Conservation (phyloP, 2,888 invertebrate species). For the Habroteleia sp. region DNA sequence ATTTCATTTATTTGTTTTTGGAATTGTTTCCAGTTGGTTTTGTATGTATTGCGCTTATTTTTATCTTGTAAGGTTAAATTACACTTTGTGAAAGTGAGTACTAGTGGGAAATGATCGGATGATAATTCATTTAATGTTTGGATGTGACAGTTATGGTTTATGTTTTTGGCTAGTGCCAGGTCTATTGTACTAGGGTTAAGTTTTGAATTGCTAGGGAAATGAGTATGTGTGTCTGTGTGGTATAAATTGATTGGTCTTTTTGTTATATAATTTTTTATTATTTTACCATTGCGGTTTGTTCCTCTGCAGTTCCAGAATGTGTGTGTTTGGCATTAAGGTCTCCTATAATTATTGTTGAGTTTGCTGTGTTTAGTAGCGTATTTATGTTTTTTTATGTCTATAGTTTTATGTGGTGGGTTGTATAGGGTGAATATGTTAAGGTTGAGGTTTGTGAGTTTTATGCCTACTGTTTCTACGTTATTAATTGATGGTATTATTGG, state of each 20-base stretch:
- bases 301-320: conserved; percentile 38
- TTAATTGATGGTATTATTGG: background rate
- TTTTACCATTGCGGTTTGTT: conserved; percentile 45
- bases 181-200: conserved; percentile 20
- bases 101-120: conserved; percentile 63
- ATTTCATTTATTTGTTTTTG: background rate
- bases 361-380: no score
- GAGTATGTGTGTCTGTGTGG: conserved; percentile 15
- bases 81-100: conserved; percentile 7
- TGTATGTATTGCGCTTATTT: background rate
- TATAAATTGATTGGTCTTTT: conserved; percentile 18
- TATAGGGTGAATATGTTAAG: no score
- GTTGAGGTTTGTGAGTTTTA: conserved; percentile 9
- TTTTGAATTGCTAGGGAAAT: background rate
- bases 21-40: background rate
- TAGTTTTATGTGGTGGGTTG: no score
- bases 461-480: conserved; percentile 8
- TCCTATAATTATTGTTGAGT: no score
- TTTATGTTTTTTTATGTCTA: no score
- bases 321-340: no score
- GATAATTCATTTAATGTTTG: conserved; percentile 39
- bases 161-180: conserved; percentile 10
- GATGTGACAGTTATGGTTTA: conserved; percentile 10
- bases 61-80: background rate
- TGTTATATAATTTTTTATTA: conserved; percentile 26